A percentile compares a stretch with the other conserved stretches of the same genome.
Conservation (phyloP, 1,140 invertebrate genomes). For the Drosophila obscura region DNA sequence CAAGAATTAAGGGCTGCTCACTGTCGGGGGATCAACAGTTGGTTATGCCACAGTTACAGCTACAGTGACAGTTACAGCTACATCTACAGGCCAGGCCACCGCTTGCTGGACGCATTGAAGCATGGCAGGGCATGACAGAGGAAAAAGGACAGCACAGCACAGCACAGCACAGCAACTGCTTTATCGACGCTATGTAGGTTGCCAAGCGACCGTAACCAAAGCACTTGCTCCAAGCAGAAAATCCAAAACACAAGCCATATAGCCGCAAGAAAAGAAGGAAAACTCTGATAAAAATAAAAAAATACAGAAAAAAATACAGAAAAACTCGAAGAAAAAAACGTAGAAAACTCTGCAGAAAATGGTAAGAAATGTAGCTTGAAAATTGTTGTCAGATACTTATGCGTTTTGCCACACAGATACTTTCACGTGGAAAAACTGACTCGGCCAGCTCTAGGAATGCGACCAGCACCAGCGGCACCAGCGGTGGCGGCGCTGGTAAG, state of each 20-base stretch:
- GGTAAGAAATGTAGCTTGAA: conserved; percentile 63
- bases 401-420: conserved; percentile 85
- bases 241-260: conserved; percentile 15
- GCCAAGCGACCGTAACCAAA: conserved; percentile 78
- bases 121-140: conserved; percentile 15
- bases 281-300: conserved; percentile 5
- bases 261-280: conserved; percentile 11
- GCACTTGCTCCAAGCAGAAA: conserved; percentile 24
- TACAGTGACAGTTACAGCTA: conserved; percentile 24
- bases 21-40: conserved; percentile 34
- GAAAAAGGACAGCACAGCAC: no score
- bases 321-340: conserved; percentile 17
- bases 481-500: conserved; percentile 61
- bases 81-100: conserved; percentile 14
- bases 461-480: conserved; percentile 48
- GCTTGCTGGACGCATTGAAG: conserved; percentile 36
- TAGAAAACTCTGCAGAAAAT: conserved; percentile 40
- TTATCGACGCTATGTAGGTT: conserved; percentile 72
- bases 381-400: conserved; percentile 44
- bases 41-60: conserved; percentile 4
- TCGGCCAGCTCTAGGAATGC: conserved; percentile 84
- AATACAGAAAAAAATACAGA: conserved; percentile 15
- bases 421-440: conserved; percentile 89
- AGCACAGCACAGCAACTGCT: conserved; percentile 30
- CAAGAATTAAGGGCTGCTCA: conserved; percentile 33